phyloP scores from a whole-genome alignment of 2,888 invertebrate species.

The Drosophila ustulata region DNA sequence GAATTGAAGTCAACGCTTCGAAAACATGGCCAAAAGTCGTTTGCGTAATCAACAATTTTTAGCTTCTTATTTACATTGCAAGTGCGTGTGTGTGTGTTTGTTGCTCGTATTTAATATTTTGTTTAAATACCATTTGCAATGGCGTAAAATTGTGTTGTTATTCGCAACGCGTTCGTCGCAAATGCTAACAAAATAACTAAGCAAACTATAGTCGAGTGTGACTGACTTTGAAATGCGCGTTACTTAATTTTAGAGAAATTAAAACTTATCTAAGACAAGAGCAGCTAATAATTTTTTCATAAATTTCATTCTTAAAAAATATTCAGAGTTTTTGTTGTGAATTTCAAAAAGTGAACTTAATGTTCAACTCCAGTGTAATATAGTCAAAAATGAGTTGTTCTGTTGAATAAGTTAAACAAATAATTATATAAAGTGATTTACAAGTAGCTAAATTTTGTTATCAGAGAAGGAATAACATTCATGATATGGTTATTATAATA shows the following conservation, averaged over 20 bases:
- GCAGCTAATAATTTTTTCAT: too few relatives aligned
- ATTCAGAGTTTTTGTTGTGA: too few relatives aligned
- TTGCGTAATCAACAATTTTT: slow-evolving; percentile 76
- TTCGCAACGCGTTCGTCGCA: slow-evolving; percentile 60
- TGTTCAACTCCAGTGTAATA: too few relatives aligned
- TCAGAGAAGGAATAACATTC: too few relatives aligned
- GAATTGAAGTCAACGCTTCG: slow-evolving; percentile 35
- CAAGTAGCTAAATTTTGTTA: too few relatives aligned
- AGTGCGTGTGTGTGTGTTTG: slow-evolving; percentile 15
- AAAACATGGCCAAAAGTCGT: slow-evolving; percentile 41
- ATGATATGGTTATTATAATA: too few relatives aligned
- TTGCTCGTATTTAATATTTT: slow-evolving; percentile 65
- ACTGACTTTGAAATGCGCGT: not conserved
- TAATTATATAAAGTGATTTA: too few relatives aligned
- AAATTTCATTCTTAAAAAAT: too few relatives aligned
- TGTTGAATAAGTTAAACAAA: too few relatives aligned
- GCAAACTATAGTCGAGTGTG: not conserved
- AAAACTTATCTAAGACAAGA: too few relatives aligned
- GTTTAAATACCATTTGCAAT: slow-evolving; percentile 71
- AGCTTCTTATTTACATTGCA: slow-evolving; percentile 67
- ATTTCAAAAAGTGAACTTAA: too few relatives aligned
- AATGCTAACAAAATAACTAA: slow-evolving; percentile 34
- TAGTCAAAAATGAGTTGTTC: too few relatives aligned
- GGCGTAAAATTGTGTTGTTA: slow-evolving; percentile 69
- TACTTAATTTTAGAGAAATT: not conserved